Evolutionary conservation across 2,113 vertebrate genomes (phyloP).

Genomic region (Datnioides undecimradiatus): DNA sequence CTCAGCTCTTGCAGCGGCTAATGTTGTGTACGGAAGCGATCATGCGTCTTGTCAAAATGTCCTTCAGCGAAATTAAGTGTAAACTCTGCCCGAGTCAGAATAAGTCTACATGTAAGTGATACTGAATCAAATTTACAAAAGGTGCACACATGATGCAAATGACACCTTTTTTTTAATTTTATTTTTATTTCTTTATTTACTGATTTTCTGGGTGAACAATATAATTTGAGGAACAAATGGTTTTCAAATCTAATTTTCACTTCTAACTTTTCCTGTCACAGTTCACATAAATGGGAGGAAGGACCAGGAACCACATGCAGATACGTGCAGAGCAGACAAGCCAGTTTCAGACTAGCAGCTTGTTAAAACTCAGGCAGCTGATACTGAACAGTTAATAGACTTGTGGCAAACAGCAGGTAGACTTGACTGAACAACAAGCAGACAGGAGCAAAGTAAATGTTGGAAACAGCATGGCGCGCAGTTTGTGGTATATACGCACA

Average conservation of each 20-base stretch:
- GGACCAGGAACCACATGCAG: neutral
- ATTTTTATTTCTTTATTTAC: too few species aligned
- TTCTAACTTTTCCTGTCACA: neutral
- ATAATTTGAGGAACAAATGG: too few species aligned
- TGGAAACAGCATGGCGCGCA: neutral
- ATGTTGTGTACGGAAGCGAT: neutral
- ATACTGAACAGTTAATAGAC: neutral
- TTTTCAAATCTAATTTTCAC: too few species aligned
- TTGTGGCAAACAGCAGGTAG: neutral
- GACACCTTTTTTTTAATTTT: neutral
- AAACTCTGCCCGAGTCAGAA: neutral
- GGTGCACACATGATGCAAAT: neutral
- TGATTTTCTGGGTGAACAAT: too few species aligned
- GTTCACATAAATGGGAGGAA: neutral
- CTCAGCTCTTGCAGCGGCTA: neutral
- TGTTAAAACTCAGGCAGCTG: neutral
- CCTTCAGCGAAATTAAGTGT: neutral
- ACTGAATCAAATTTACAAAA: neutral
- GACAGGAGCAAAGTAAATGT: neutral
- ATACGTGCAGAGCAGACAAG: neutral
- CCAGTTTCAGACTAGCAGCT: neutral
- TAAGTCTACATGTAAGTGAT: neutral
- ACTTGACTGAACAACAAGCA: neutral
- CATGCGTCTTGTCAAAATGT: constrained; percentile 22
- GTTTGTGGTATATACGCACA: neutral